Evolutionary conservation across 2,797 vertebrate genomes (phyloP), one percentile per base, ranked within the genome.

Genomic region (Sebastes trivittatus): DNA sequence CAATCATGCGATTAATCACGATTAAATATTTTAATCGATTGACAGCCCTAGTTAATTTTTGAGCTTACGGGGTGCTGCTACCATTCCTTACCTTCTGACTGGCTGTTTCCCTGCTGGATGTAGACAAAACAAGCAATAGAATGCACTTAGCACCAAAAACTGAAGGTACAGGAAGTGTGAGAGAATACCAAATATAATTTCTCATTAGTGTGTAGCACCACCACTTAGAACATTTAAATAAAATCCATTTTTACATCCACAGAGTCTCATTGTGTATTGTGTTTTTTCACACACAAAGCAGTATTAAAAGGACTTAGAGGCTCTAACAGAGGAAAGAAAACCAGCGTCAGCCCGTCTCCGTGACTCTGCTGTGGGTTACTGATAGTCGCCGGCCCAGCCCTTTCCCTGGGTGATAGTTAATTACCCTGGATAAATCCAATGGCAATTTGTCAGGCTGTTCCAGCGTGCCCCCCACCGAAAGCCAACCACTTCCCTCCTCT

Each of bases 351-450:
- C 18, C 27, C 10, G 11, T 55, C 56, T 29, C 42, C 73, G 46
- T 56, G 62, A 64, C 79, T 81, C 60, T 25, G 22, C 72, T 77
- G 78, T 60, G 74, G 77, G 87, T 90, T 86, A 72, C 73, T 89
- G 81, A 76, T 75, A 72, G 83, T 72, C 65, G 38, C 76, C 68
- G 67, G 67, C 77, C 77, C 84, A 76, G 81, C 76, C 77, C 73
- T 69, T 88, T 89, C 90, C 87, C 91, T 84, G 82, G 81, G 82
- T 93, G 91, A 92, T 91, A 76, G 90, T 94, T 94, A 94, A 95
- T 94, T 95, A 95, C 90, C 79, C 83, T 23, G 82, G 82, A 92
- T 91, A 93, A 95, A 94, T 94, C 93, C 93, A 93, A 74, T 81
- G 74, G 89, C 84, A 94, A 95, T 95, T 95, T 94, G 91, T 94